Percentiles rank a stretch among this genome's conserved stretches.
Conservation (phyloP, 2,888 invertebrate species). For the Orthosia incerta region DNA sequence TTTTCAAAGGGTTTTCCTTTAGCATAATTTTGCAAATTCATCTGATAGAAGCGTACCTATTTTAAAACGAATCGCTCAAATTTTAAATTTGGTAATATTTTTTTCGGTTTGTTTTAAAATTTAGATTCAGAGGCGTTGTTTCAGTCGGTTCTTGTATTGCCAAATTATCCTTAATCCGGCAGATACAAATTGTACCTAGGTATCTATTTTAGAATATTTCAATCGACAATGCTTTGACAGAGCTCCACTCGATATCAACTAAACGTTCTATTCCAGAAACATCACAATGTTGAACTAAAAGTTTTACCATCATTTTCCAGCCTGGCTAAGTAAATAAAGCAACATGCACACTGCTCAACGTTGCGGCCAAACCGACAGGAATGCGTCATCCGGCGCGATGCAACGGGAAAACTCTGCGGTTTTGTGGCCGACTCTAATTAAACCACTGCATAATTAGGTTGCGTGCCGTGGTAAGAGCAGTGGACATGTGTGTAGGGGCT, state of each 20-base stretch:
- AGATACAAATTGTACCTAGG: neutral
- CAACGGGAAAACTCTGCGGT: constrained; percentile 75
- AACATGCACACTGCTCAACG: neutral
- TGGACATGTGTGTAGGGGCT: constrained; percentile 8
- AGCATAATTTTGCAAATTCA: neutral
- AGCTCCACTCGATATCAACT: neutral
- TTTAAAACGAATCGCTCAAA: neutral
- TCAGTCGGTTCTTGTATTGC: neutral
- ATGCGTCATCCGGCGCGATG: constrained; percentile 58
- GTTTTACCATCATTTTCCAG: neutral
- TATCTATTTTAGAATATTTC: no score
- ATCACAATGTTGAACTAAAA: neutral
- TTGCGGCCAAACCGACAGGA: constrained; percentile 44
- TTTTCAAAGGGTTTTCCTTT: neutral
- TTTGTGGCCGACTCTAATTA: constrained; percentile 77
- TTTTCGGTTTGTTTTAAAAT: no score
- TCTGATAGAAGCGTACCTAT: no score
- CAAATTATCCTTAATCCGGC: neutral
- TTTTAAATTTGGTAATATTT: neutral
- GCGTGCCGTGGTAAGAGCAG: constrained; percentile 47
- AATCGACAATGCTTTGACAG: neutral
- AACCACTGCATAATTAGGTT: constrained; percentile 81
- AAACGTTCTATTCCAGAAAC: neutral
- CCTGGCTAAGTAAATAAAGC: neutral
- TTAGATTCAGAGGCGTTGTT: no score